These are phyloP conservation scores for Ascidia mentula DNA, from an alignment of 23 tunicate genomes.

Conservation along the genomic window DNA sequence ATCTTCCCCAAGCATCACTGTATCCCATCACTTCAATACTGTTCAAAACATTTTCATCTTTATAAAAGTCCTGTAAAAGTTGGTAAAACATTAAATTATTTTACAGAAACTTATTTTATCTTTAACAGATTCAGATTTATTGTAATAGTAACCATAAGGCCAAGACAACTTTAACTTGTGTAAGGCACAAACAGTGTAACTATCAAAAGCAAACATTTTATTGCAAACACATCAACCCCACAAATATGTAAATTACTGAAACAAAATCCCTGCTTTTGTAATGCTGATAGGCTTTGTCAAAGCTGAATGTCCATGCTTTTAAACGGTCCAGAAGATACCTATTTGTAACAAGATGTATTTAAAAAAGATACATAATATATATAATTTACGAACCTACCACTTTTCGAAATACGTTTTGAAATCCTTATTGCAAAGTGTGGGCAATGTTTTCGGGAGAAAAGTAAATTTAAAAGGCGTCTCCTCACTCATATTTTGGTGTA, in stretches of 20 bases:
- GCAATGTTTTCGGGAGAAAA: conserved; percentile 26
- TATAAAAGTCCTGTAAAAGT: conserved; percentile 57
- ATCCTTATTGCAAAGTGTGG: conserved; percentile 64
- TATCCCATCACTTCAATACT: conserved; percentile 46
- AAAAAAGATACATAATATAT: neutral
- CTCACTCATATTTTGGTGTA: neutral
- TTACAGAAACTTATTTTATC: too few species aligned
- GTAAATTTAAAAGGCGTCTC: conserved; percentile 32
- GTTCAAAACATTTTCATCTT: conserved; percentile 49
- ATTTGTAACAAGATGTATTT: neutral
- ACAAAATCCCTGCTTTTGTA: conserved; percentile 55
- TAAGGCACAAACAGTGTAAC: too few species aligned
- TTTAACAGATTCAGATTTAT: too few species aligned
- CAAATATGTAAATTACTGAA: conserved; percentile 20
- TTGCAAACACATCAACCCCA: too few species aligned
- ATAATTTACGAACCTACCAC: conserved; percentile 38
- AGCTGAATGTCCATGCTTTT: conserved; percentile 62
- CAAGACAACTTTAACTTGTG: too few species aligned
- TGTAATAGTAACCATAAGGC: too few species aligned
- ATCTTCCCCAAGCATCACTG: conserved; percentile 52
- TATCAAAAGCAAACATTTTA: too few species aligned
- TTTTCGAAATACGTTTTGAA: conserved; percentile 68
- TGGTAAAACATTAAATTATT: too few species aligned
- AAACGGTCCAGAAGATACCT: conserved; percentile 78
- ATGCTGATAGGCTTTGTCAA: conserved; percentile 67